Evolutionary conservation across 2,797 vertebrate species (phyloP).

Genomic region (Lophotriccus pileatus): DNA sequence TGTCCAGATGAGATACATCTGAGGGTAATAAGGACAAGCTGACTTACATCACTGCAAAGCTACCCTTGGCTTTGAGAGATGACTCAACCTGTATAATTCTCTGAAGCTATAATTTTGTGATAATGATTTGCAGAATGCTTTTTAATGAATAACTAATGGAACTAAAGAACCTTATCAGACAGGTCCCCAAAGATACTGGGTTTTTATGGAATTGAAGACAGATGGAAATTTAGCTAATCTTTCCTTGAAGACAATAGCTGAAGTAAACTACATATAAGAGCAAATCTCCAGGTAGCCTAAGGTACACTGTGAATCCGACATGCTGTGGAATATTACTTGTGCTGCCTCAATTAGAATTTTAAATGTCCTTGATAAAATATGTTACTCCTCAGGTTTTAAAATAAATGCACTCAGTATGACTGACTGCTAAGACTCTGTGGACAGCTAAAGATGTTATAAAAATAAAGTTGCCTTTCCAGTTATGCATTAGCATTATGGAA

Average conservation of each 20-base stretch:
- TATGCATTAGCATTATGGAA: not conserved
- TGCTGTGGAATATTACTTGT: not conserved
- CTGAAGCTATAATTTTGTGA: not conserved
- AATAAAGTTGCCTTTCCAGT: constrained; percentile 1
- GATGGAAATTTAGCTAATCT: not conserved
- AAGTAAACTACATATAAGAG: not conserved
- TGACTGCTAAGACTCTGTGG: not conserved
- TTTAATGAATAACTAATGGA: not conserved
- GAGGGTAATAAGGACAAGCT: not conserved
- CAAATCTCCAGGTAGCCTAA: not conserved
- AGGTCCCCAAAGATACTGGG: not conserved
- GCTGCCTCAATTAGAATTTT: not conserved
- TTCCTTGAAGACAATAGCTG: not conserved
- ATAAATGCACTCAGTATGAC: not conserved
- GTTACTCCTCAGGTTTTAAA: not conserved
- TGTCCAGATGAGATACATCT: not conserved
- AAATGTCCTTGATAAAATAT: not conserved
- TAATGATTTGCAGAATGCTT: not conserved
- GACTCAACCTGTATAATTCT: not conserved
- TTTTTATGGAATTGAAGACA: not conserved
- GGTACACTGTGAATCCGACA: not conserved
- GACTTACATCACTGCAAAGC: not conserved
- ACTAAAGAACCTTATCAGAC: not conserved
- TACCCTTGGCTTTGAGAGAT: not conserved
- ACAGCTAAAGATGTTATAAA: not conserved